Base-by-base conservation (phyloP, 1,140 invertebrate species). In the Cotesia glomerata region DNA sequence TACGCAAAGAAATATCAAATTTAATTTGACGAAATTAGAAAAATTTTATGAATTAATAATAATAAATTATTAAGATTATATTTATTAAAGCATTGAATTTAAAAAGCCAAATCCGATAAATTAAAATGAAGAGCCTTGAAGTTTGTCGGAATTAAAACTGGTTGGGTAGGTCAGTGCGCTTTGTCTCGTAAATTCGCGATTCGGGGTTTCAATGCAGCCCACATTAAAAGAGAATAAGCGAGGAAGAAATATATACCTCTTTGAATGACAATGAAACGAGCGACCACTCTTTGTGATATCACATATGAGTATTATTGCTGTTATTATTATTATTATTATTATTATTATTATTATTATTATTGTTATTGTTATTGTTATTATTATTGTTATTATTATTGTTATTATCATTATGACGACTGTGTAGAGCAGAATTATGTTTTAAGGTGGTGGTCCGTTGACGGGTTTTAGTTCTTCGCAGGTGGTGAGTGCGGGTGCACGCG, bases 401-500 rank as follows among this genome's bases (percentile, higher is more conserved):
- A n/a, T n/a, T n/a, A n/a, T n/a, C n/a, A 26, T 26, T 26, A 26
- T 26, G 26, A 26, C 26, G 26, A 45, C 11, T 45, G 39, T 45
- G 39, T 11, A 11, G 39, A 45, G 26, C 3, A 45, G 39, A 45
- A 45, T 45, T 45, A 45, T 45, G 11, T 56, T 56, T 56, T 13
- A 16, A 18, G n/a, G 5, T 56, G 52, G 52, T 56, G 58, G 18
- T 18, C 9, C 16, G n/a, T 11, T 26, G 34, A 52, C 63, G 63
- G 34, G 51, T 66, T 72, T 49, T 45, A 26, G 13, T 56, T 66
- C 69, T 72, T 72, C 52, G 70, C 70, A 72, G 70, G 70, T 72
- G 70, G 63, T 72, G 70, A 18, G 52, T 45, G 63, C 70, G 62
- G 70, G 54, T 61, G 58, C 49, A 58, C 67, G 67, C 67, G 34